Evolutionary conservation across 1,140 invertebrate genomes (phyloP).

Genomic region (Macrocentrus cingulum): DNA sequence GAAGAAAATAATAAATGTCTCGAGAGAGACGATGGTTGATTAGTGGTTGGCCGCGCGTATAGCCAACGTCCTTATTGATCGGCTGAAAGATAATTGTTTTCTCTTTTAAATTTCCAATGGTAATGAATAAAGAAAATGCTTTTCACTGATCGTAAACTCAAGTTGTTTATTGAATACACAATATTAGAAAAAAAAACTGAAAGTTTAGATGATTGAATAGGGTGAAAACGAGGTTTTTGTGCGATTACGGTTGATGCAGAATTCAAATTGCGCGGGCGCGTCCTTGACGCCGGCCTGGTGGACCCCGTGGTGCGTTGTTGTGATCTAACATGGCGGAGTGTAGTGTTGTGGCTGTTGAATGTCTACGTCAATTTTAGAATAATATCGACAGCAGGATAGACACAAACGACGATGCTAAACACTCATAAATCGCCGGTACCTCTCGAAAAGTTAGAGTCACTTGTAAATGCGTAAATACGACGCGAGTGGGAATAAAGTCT

Average conservation of each 20-base stretch:
- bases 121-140: background rate
- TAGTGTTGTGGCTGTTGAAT: constrained; percentile 56
- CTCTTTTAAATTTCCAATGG: background rate
- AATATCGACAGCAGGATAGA: constrained; percentile 36
- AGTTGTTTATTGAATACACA: too few relatives aligned
- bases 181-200: background rate
- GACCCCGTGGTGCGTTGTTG: constrained; percentile 59
- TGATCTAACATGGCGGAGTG: constrained; percentile 60
- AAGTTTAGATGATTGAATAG: background rate
- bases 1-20: constrained; percentile 1
- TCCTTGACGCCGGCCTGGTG: constrained; percentile 42
- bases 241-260: background rate
- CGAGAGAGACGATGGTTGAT: constrained; percentile 6
- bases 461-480: background rate
- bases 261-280: constrained; percentile 39
- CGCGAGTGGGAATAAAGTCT: constrained; percentile 9
- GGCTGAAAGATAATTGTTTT: constrained; percentile 27
- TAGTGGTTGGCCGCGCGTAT: constrained; percentile 1
- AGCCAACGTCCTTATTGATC: constrained; percentile 36
- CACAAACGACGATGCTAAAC: constrained; percentile 35
- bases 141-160: too few relatives aligned
- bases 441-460: background rate
- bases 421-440: background rate
- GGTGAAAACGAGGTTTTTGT: background rate
- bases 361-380: constrained; percentile 55